phyloP scores from a whole-genome alignment of 1,140 invertebrate species.

The Drosophila bocki region DNA sequence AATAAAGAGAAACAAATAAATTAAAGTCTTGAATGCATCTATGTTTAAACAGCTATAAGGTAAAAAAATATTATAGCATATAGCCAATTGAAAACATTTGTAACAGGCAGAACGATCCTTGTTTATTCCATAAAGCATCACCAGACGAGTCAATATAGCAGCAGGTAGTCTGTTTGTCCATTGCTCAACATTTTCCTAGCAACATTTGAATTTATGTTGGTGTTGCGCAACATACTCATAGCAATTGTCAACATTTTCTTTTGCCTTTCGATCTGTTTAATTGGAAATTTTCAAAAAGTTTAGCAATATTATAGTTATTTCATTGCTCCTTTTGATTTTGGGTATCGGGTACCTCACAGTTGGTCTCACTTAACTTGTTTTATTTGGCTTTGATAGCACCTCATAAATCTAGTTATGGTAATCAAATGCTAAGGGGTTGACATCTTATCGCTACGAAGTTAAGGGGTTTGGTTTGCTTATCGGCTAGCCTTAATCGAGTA shows the following conservation, averaged over 20 bases:
- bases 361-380: too few relatives aligned
- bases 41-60: too few relatives aligned
- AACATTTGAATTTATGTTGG: background rate
- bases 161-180: too few relatives aligned
- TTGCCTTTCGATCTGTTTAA: background rate
- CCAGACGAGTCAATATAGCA: background rate
- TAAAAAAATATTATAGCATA: too few relatives aligned
- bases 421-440: background rate
- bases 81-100: too few relatives aligned
- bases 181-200: background rate
- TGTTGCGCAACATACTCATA: background rate
- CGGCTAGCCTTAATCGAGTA: background rate
- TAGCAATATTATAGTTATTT: background rate
- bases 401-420: slow-evolving; percentile 1
- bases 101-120: too few relatives aligned
- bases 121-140: background rate
- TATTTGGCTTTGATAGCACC: background rate
- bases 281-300: background rate
- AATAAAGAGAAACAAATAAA: background rate
- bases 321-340: too few relatives aligned
- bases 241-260: background rate
- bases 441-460: background rate
- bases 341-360: too few relatives aligned
- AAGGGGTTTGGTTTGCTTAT: background rate
- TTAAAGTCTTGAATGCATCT: background rate